phyloP scores from a whole-genome alignment of 2,888 invertebrate genomes.

The Stenurella melanura region DNA sequence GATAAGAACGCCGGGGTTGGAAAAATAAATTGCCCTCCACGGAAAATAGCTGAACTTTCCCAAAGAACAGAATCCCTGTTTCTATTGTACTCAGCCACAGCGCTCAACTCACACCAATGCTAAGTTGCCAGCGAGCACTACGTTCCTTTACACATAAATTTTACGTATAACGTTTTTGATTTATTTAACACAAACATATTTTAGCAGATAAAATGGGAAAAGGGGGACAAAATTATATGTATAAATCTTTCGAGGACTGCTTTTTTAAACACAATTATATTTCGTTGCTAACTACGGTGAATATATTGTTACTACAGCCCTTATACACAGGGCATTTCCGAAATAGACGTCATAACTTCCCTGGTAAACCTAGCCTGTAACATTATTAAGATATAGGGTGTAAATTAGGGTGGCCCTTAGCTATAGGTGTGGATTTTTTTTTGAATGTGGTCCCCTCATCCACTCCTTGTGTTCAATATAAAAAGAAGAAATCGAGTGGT shows the following conservation, averaged over 20 bases:
- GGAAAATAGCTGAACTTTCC: slow-evolving; percentile 74
- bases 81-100: slow-evolving; percentile 66
- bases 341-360: no score
- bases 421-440: no score
- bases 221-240: slow-evolving; percentile 31
- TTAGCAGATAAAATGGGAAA: slow-evolving; percentile 52
- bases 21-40: slow-evolving; percentile 75
- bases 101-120: slow-evolving; percentile 48
- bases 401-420: no score
- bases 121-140: slow-evolving; percentile 44
- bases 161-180: slow-evolving; percentile 59
- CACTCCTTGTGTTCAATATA: no score
- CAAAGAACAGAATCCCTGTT: slow-evolving; percentile 71
- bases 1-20: slow-evolving; percentile 73
- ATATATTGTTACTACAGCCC: not conserved
- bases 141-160: slow-evolving; percentile 56
- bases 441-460: no score
- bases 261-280: slow-evolving; percentile 11
- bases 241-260: slow-evolving; percentile 33
- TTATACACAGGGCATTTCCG: no score
- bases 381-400: no score
- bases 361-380: no score
- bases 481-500: no score
- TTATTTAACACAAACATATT: slow-evolving; percentile 61
- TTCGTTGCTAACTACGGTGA: not conserved